Base-by-base conservation (phyloP, 2,797 vertebrate species). In the Acanthiza pusilla region DNA sequence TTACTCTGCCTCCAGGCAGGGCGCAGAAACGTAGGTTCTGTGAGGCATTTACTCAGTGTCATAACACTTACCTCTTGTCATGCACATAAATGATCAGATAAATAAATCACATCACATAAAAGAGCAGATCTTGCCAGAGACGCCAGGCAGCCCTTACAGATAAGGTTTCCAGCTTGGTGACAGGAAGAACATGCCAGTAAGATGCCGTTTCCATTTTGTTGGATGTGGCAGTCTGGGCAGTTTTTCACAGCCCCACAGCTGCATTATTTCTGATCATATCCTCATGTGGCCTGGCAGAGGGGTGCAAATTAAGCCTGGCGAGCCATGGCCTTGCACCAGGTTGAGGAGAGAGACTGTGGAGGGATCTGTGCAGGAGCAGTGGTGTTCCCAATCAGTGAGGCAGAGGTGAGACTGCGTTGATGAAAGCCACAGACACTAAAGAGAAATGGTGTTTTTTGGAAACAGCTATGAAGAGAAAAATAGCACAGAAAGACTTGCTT, bases 401-500 rank as follows among this genome's bases (percentile, higher is more conserved):
- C 15, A 55, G 45, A 79, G 67, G 47, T 91, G 73, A 83, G 47
- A 61, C 45, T 30, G 43, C 34, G 4, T 4, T 88, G 57, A 43
- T 89, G 63, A 75, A 84, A 88, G 84, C 70, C 71, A 71, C 53
- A 57, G 77, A 38, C 84, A 48, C 58, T 72, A 32, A 26, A 61
- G 51, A 79, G 48, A 72, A 54, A 75, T 0, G 1, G 30, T 36
- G 50, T 60, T 85, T 85, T 95, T 75, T 95, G 62, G 75, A 80
- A 89, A 85, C 61, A 25, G 21, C 83, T 87, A 36, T 70, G 63
- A 85, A 81, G 62, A 93, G 73, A 66, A 83, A 90, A 89, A 95
- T 89, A 92, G 42, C 65, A 19, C 25, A 87, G 83, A 62, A 91
- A 23, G 58, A 48, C 76, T 95, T 67, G 67, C 84, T 96, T 94